These are phyloP conservation scores for Serilophus lunatus DNA, from an alignment of 2,113 vertebrate species.

Conservation along the genomic window DNA sequence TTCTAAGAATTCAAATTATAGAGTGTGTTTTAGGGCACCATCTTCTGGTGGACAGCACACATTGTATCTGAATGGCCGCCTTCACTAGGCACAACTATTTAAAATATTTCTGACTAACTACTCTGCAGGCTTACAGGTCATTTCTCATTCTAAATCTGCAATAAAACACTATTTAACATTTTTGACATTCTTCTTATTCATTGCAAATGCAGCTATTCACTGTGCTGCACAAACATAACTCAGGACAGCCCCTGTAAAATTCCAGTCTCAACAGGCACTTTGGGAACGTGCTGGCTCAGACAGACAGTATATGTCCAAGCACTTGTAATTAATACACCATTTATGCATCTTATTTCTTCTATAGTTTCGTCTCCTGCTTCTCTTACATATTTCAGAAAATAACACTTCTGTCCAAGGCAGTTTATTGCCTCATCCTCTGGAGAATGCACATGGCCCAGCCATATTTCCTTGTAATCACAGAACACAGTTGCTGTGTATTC, in stretches of 20 bases:
- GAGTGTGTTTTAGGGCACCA: constrained; percentile 41
- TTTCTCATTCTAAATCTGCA: constrained; percentile 44
- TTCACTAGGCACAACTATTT: neutral
- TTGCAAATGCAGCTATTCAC: constrained; percentile 15
- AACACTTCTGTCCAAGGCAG: neutral
- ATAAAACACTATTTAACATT: constrained; percentile 52
- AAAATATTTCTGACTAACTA: constrained; percentile 9
- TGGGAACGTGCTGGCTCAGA: neutral
- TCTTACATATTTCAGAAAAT: neutral
- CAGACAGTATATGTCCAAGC: neutral
- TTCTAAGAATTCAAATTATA: neutral
- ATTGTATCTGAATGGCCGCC: neutral
- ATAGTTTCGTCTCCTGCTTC: neutral
- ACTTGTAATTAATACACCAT: neutral
- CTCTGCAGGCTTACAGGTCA: constrained; percentile 1
- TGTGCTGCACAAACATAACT: neutral
- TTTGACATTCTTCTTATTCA: constrained; percentile 52
- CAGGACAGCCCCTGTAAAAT: neutral
- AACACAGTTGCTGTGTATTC: neutral
- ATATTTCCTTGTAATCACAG: neutral
- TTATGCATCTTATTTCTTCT: neutral
- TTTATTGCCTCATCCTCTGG: neutral
- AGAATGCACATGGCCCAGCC: neutral
- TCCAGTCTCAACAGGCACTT: neutral
- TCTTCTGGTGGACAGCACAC: constrained; percentile 27